Evolutionary conservation across 2,888 invertebrate species (phyloP), one percentile per base, ranked within the genome.

Genomic region (Archips xylosteana): DNA sequence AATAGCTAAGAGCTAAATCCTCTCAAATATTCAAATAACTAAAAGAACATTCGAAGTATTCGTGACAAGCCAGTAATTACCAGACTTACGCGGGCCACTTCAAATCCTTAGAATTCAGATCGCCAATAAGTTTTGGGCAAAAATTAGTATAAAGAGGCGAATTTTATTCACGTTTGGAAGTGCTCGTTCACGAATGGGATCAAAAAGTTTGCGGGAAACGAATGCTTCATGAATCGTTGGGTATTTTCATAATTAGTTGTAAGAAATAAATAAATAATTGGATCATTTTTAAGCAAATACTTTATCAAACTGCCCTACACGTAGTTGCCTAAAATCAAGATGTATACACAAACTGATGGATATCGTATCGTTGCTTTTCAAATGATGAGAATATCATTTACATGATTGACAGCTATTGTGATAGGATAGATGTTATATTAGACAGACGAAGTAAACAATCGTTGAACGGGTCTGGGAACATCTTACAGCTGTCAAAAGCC

Each of bases 11-110:
- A 10, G 12, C 45, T 4, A 49, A 63, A 32, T 45, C 34, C 54
- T 34, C 45, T 47, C 32, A 63, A 70, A 63, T 57, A 63, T 70
- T 63, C 63, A 63, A 70, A 70, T 70, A 10, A n/a, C 54, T 45
- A 45, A 57, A 70, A 70, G 51, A 47, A 45, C 36, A 57, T 54
- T 54, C 8, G n/a, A 70, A 66, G 66, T 57, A 32, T 42, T 49
- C 42, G 51, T 62, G 69, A 61, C 62, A 62, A 51, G n/a, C 42
- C 66, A 66, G 42, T 68, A 68, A 68, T 68, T 68, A 68, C n/a
- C 45, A 3, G 59, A 60, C 59, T 68, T 60, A 47, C 9, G 12
- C 47, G 45, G n/a, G 49, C 70, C 63, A 36, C 64, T 36, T n/a
- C 36, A 57, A 71, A 60, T 59, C 59, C 71, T 60, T 60, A 23